Evolutionary conservation across 2,797 vertebrate genomes (phyloP).

Genomic region (Poecilia wingei): DNA sequence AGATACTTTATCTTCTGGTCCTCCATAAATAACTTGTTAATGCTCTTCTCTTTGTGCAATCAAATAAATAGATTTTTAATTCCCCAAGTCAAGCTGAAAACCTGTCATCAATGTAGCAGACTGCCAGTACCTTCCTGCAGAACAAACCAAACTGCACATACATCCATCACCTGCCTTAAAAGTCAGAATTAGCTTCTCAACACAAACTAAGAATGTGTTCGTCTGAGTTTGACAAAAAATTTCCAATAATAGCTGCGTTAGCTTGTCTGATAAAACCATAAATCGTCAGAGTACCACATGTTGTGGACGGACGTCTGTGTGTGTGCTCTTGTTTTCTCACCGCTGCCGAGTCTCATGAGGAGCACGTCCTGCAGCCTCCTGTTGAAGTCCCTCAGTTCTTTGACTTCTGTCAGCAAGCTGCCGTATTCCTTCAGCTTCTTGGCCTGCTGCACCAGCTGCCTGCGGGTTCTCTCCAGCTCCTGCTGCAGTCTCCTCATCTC

Average conservation of each 20-base stretch:
- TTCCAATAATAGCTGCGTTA: neutral
- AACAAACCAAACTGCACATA: neutral
- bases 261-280: conserved; percentile 1
- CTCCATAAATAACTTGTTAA: neutral
- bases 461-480: conserved; percentile 95
- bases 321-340: conserved; percentile 80
- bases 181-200: neutral
- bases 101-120: neutral
- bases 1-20: neutral
- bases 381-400: conserved; percentile 98
- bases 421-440: conserved; percentile 99
- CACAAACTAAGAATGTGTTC: neutral
- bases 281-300: neutral
- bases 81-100: neutral
- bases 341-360: conserved; percentile 95
- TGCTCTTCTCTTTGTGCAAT: neutral
- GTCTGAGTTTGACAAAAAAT: neutral
- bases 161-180: neutral
- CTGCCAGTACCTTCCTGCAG: neutral
- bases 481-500: conserved; percentile 97
- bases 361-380: conserved; percentile 97
- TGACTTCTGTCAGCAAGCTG: conserved; percentile 95
- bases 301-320: conserved; percentile 10
- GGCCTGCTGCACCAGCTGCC: conserved; percentile 98
- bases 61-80: neutral